Conservation (phyloP, 1,140 invertebrate genomes). For the Bombus balteatus region DNA sequence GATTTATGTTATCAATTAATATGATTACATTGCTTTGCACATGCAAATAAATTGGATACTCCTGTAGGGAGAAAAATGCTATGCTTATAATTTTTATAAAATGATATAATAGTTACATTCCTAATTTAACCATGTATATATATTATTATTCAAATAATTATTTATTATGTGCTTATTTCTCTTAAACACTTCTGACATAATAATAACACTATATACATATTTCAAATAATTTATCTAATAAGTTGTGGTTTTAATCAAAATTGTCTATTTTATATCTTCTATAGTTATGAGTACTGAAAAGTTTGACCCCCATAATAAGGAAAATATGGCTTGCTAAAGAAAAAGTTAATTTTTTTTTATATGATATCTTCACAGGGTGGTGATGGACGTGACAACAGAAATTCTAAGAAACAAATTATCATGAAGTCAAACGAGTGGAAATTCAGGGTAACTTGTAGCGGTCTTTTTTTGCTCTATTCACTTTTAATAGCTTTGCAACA, state of each 20-base stretch:
- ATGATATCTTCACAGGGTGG: constrained; percentile 82
- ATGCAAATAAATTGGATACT: constrained; percentile 34
- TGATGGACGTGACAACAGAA: constrained; percentile 83
- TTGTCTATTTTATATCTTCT: constrained; percentile 18
- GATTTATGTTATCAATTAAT: constrained; percentile 48
- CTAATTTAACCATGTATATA: not conserved
- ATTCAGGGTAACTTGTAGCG: constrained; percentile 87
- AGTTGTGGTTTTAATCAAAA: not conserved
- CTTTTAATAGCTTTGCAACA: constrained; percentile 71
- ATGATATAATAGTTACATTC: not conserved
- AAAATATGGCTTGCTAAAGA: constrained; percentile 38
- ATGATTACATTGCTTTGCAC: constrained; percentile 33
- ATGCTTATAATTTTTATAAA: not conserved
- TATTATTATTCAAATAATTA: not conserved
- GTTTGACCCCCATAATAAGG: not conserved
- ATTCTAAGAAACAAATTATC: constrained; percentile 83
- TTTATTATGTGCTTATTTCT: constrained; percentile 15
- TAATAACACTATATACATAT: not conserved
- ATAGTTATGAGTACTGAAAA: not conserved
- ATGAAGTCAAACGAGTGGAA: constrained; percentile 90
- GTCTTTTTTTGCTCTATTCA: constrained; percentile 72
- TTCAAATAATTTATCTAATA: not conserved
- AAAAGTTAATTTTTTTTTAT: constrained; percentile 70
- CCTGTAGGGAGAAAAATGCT: not conserved
- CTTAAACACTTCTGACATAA: constrained; percentile 13